Evolutionary conservation across 2,113 vertebrate genomes (phyloP), one percentile per base, ranked within the genome.

Genomic region (Psophia crepitans): DNA sequence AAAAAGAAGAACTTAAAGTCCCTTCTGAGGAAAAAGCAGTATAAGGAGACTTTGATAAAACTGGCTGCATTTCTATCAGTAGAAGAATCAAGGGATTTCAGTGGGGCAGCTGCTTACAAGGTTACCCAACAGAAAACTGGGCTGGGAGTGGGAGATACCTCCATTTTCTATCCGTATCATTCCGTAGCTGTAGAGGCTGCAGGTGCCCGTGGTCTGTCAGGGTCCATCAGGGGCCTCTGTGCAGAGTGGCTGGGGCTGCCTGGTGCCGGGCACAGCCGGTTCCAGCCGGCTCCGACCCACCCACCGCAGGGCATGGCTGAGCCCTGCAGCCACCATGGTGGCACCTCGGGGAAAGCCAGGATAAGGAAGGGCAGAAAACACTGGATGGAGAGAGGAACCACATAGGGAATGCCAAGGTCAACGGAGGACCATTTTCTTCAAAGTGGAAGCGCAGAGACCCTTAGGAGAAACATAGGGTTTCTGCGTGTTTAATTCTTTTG

Each of bases 341-440:
- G n/a, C 1, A 0, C n/a, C 35, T 9, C 2, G 0, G 12, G 20
- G 53, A 56, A 5, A 32, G 37, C 2, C 41, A 14, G 37, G 3
- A 17, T 7, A 1, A 48, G n/a, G 13, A 9, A 43, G 18, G n/a
- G 58, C 20, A 54, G 8, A 51, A 69, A 44, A 51, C 2, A 3
- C 6, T 32, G 60, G 23, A 21, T 14, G 28, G n/a, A 60, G 17
- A 26, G 35, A 63, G 27, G 28, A 84, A 49, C 11, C 9, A 43
- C 19, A n/a, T 1, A 48, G n/a, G 20, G 46, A 87, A 68, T 7
- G 26, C 24, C 37, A n/a, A 74, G 35, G 35, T 23, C 65, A 78
- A 32, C 68, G 28, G 16, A 71, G 22, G 32, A 39, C 21, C 10
- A 6, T 53, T 83, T 77, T 27, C 32, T 30, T 70, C 57, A 24